Evolutionary conservation across 1,140 invertebrate genomes (phyloP).

Genomic region (Drosophila tsacasi): DNA sequence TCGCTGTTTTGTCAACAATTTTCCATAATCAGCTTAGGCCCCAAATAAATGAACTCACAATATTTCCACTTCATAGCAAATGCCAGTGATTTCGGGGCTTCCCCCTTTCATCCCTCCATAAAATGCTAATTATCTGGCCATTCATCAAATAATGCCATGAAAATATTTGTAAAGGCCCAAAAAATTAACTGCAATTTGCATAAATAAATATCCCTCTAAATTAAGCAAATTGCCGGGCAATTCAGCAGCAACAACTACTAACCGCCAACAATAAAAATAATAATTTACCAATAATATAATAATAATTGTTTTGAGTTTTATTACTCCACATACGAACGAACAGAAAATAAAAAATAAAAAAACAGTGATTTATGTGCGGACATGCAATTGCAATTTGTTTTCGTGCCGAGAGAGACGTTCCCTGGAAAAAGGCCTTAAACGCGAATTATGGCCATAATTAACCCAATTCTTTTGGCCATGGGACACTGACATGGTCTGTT

Average conservation of each 20-base stretch:
- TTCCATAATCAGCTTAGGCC: slow-evolving; percentile 19
- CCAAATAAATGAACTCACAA: slow-evolving; percentile 19
- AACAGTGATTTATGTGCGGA: slow-evolving; percentile 62
- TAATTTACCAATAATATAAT: slow-evolving; percentile 63
- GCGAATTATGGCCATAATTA: slow-evolving; percentile 76
- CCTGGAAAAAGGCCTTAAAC: slow-evolving; percentile 73
- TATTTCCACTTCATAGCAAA: slow-evolving; percentile 23
- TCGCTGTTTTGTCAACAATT: slow-evolving; percentile 14
- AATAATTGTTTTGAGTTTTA: slow-evolving; percentile 60
- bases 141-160: slow-evolving; percentile 43
- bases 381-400: slow-evolving; percentile 76
- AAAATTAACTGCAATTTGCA: slow-evolving; percentile 61
- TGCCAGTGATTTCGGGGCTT: slow-evolving; percentile 15
- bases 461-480: slow-evolving; percentile 74
- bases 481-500: slow-evolving; percentile 37
- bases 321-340: slow-evolving; percentile 19
- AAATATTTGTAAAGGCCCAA: slow-evolving; percentile 22
- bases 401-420: slow-evolving; percentile 30
- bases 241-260: slow-evolving; percentile 29
- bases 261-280: slow-evolving; percentile 33
- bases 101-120: neutral
- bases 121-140: slow-evolving; percentile 58
- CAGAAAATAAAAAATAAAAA: slow-evolving; percentile 19
- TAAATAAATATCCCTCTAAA: slow-evolving; percentile 63
- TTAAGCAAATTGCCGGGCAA: slow-evolving; percentile 59